These are phyloP conservation scores for Cheilosia vulpina DNA, from an alignment of 2,888 invertebrate genomes.

Conservation along the genomic window DNA sequence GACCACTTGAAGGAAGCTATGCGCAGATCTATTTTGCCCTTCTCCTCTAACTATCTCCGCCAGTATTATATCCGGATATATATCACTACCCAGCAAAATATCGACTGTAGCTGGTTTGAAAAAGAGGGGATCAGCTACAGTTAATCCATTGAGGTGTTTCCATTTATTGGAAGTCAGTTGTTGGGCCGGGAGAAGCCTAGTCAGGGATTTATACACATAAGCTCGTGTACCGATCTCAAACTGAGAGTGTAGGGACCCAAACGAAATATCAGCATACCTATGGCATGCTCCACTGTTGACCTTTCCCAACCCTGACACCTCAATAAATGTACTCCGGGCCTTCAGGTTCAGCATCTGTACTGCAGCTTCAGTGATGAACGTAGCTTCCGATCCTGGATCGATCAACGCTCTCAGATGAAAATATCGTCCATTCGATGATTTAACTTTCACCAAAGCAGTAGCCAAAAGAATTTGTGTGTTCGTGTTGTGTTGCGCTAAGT, in stretches of 20 bases:
- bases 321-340: not conserved
- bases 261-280: not conserved
- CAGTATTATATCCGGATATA: no score
- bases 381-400: slow-evolving; percentile 7
- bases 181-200: slow-evolving; percentile 17
- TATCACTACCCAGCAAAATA: no score
- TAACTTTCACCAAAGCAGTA: not conserved
- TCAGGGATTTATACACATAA: slow-evolving; percentile 11
- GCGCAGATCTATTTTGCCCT: not conserved
- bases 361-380: not conserved
- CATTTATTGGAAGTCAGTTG: not conserved
- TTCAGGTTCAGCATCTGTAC: not conserved
- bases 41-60: no score
- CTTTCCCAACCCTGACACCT: slow-evolving; percentile 27
- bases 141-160: no score
- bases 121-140: no score
- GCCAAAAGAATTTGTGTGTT: slow-evolving; percentile 8
- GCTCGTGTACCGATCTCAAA: slow-evolving; percentile 7
- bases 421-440: not conserved
- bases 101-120: no score
- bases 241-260: not conserved
- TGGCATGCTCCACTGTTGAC: slow-evolving; percentile 27
- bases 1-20: not conserved
- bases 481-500: not conserved
- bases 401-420: not conserved